Conservation (phyloP, 1,140 invertebrate species). For the Calycopis cecrops region DNA sequence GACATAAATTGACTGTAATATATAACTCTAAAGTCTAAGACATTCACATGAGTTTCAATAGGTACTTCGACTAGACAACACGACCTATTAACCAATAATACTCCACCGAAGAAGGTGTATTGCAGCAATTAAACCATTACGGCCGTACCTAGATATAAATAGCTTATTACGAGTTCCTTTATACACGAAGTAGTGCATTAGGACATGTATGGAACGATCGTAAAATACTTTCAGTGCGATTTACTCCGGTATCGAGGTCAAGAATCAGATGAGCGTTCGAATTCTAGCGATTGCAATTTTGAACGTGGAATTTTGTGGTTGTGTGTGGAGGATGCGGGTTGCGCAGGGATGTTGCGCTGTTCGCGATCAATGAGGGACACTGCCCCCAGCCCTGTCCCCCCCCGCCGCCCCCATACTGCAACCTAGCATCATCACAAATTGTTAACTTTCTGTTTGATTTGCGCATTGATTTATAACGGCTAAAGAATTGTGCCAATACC, state of each 20-base stretch:
- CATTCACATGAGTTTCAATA: neutral
- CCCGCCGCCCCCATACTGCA: constrained; percentile 35
- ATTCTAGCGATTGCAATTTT: constrained; percentile 52
- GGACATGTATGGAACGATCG: neutral
- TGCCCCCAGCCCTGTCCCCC: constrained; percentile 34
- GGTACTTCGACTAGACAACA: neutral
- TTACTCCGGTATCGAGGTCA: constrained; percentile 35
- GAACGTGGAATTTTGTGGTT: constrained; percentile 52
- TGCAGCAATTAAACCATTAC: no score
- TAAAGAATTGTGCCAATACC: constrained; percentile 2
- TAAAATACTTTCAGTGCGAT: constrained; percentile 23
- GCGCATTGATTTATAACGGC: constrained; percentile 33
- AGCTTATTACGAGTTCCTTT: no score
- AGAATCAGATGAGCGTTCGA: constrained; percentile 48
- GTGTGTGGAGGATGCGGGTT: constrained; percentile 44
- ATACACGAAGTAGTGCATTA: no score
- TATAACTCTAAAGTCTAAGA: neutral
- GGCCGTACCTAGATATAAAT: no score
- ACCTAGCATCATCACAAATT: constrained; percentile 53
- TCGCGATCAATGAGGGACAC: constrained; percentile 61
- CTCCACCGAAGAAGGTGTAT: no score
- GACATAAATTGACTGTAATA: neutral
- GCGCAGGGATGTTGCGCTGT: constrained; percentile 53
- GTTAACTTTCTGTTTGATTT: constrained; percentile 46
- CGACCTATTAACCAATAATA: no score